These are phyloP conservation scores for Aldrovandia affinis DNA, from an alignment of 2,797 vertebrate species.

Conservation along the genomic window DNA sequence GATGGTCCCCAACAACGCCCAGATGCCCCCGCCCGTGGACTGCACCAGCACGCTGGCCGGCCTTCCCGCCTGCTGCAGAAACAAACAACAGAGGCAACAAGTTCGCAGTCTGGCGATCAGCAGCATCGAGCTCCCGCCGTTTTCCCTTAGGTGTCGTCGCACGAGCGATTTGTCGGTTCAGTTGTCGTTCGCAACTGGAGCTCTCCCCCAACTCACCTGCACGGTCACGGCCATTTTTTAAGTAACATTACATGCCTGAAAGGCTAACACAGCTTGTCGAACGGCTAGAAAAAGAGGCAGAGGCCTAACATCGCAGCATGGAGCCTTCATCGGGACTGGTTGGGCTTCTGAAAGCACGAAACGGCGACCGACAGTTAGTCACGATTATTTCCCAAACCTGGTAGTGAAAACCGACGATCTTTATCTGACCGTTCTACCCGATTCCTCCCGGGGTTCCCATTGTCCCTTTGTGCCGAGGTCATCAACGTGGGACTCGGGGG, in stretches of 20 bases:
- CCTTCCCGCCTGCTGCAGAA: constrained; percentile 74
- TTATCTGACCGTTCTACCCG: no score
- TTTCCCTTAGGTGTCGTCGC: constrained; percentile 13
- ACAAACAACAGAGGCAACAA: background rate
- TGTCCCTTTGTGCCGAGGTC: no score
- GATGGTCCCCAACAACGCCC: constrained; percentile 84
- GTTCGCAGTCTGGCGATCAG: background rate
- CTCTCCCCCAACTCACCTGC: no score
- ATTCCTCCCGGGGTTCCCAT: no score
- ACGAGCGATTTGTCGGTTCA: constrained; percentile 5
- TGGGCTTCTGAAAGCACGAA: background rate
- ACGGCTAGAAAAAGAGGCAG: background rate
- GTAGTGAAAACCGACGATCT: background rate
- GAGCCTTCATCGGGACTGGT: background rate
- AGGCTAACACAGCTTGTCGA: no score
- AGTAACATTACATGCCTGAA: no score
- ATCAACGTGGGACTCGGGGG: no score
- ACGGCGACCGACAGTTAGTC: background rate
- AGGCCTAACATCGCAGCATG: background rate
- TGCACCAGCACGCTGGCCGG: constrained; percentile 77
- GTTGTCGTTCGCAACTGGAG: no score
- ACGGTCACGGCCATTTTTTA: no score
- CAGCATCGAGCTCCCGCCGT: background rate
- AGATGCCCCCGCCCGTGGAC: constrained; percentile 81
- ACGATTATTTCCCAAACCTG: background rate